phyloP scores from a whole-genome alignment of 30 jellyfish, hydroid and myxozoan species.

The Chrysaora quinquecirrha region DNA sequence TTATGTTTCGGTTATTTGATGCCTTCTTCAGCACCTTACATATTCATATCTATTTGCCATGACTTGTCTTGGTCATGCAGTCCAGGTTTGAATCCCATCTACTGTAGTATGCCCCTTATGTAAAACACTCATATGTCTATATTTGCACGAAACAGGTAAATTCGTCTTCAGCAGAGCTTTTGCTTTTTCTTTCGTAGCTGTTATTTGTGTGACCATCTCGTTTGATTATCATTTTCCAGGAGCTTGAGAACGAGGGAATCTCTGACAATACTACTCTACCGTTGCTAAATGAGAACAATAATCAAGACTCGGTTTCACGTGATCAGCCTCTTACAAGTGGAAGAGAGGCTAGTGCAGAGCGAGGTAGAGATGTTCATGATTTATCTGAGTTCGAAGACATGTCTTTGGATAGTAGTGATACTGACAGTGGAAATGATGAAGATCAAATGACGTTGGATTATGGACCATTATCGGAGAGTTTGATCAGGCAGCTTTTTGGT shows the following conservation, averaged over 20 bases:
- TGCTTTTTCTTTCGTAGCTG: no score
- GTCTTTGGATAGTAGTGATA: conserved; percentile 41
- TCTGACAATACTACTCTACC: conserved; percentile 13
- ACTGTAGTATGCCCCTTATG: no score
- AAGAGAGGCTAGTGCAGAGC: conserved; percentile 31
- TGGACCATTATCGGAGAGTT: conserved; percentile 42
- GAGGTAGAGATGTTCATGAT: background rate
- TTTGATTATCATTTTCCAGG: conserved; percentile 5
- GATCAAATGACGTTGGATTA: conserved; percentile 7
- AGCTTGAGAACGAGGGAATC: conserved; percentile 15
- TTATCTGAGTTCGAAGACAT: conserved; percentile 7
- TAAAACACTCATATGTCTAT: no score
- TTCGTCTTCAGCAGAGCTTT: no score
- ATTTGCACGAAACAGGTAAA: no score
- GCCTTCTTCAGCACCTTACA: no score
- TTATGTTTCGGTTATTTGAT: no score
- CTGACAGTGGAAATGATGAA: conserved; percentile 63
- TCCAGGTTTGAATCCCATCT: no score
- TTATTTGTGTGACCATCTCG: no score
- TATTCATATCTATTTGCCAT: no score
- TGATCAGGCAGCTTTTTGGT: conserved; percentile 41
- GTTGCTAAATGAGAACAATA: background rate
- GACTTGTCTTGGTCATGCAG: no score
- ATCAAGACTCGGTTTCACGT: background rate
- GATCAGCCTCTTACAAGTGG: conserved; percentile 18